These are phyloP conservation scores for Sminthopsis crassicaudata DNA, from an alignment of 2,113 vertebrate species.

Conservation along the genomic window DNA sequence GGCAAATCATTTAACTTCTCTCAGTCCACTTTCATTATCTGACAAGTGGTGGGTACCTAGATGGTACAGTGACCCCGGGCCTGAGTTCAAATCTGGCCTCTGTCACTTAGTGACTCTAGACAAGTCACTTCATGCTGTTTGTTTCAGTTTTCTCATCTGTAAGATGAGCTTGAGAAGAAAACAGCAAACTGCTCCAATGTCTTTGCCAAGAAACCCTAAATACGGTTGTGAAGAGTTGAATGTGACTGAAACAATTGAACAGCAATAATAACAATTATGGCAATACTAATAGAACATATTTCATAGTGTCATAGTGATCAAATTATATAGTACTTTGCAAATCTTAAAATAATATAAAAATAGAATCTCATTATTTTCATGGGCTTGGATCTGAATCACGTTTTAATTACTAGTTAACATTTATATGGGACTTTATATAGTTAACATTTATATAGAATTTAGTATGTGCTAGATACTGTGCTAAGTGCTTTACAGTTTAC, in stretches of 20 bases:
- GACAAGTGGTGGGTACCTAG: neutral
- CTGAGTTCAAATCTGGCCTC: neutral
- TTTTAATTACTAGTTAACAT: neutral
- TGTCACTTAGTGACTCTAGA: neutral
- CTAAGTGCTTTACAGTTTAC: neutral
- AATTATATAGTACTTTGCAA: neutral
- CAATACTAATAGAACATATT: neutral
- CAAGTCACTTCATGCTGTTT: neutral
- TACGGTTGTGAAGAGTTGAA: neutral
- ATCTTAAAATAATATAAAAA: neutral
- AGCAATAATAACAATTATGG: neutral
- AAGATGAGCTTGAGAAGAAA: neutral
- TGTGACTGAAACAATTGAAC: neutral
- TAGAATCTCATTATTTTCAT: neutral
- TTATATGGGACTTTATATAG: neutral
- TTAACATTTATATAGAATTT: neutral
- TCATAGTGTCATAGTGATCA: neutral
- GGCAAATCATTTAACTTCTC: neutral
- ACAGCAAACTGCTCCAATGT: neutral
- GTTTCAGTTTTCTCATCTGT: neutral
- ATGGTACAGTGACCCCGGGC: neutral
- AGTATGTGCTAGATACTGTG: neutral
- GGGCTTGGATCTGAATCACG: neutral
- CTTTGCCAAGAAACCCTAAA: neutral
- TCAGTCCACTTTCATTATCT: neutral